These are phyloP conservation scores for Parapristionchus giblindavisi DNA, from an alignment of 2,888 invertebrate species.

Conservation along the genomic window DNA sequence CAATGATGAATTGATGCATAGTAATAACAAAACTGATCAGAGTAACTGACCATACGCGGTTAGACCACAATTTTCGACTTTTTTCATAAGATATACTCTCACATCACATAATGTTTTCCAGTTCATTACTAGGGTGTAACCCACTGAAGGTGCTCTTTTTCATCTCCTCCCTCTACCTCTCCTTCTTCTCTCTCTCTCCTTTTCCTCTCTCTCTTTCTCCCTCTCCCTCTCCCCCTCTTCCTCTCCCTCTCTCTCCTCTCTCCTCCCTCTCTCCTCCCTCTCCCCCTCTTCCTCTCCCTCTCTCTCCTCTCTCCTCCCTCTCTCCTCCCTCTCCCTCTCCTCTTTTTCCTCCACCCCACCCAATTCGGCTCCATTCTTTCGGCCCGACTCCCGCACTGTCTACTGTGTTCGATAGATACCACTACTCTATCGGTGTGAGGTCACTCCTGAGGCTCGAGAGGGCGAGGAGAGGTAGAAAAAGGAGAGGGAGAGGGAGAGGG, in stretches of 20 bases:
- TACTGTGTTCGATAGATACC: background rate
- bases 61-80: too few relatives aligned
- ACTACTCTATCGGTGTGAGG: background rate
- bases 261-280: conserved; percentile 1
- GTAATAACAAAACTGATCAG: too few relatives aligned
- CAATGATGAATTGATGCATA: too few relatives aligned
- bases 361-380: conserved; percentile 21
- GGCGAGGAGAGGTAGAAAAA: background rate
- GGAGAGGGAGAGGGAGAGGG: background rate
- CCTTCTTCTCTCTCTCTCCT: conserved; percentile 9
- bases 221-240: conserved; percentile 1
- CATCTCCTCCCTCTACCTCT: conserved; percentile 31
- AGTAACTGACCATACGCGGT: too few relatives aligned
- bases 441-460: background rate
- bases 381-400: background rate
- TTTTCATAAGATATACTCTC: too few relatives aligned
- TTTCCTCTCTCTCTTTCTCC: conserved; percentile 32
- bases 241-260: conserved; percentile 18
- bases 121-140: too few relatives aligned
- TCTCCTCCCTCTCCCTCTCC: conserved; percentile 18
- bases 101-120: too few relatives aligned
- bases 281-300: conserved; percentile 18
- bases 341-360: background rate
- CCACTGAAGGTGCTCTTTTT: background rate
- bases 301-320: conserved; percentile 9